Evolutionary conservation across 2,888 invertebrate genomes (phyloP).

Genomic region (Xanthorhoe spadicearia): DNA sequence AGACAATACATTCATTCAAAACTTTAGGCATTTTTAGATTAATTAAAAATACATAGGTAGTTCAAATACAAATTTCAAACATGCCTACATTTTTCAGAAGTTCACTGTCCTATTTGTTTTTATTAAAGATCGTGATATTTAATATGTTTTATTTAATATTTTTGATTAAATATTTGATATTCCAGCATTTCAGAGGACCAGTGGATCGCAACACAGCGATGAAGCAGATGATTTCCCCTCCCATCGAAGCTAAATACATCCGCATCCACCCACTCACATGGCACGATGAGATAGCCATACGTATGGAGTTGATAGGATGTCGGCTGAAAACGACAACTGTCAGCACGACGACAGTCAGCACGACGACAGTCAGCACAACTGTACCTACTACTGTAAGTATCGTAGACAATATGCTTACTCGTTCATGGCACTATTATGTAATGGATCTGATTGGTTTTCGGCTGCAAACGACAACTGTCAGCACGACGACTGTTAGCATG

Average conservation of each 20-base stretch:
- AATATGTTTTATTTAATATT: neutral
- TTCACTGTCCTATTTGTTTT: too few relatives aligned
- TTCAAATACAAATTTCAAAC: too few relatives aligned
- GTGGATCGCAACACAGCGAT: constrained; percentile 84
- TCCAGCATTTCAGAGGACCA: constrained; percentile 90
- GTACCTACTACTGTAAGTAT: constrained; percentile 37
- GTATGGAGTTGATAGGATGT: constrained; percentile 92
- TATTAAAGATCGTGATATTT: too few relatives aligned
- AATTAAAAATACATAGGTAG: too few relatives aligned
- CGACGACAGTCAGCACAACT: constrained; percentile 34
- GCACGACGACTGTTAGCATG: neutral
- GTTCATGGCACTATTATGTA: neutral
- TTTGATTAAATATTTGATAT: neutral
- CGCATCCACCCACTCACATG: constrained; percentile 90
- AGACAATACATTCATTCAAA: too few relatives aligned
- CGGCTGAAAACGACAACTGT: constrained; percentile 45
- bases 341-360: constrained; percentile 32
- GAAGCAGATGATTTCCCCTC: constrained; percentile 87
- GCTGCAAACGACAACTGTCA: neutral
- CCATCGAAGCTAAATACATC: constrained; percentile 90
- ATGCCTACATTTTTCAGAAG: too few relatives aligned
- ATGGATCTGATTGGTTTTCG: neutral
- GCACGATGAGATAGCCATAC: constrained; percentile 87
- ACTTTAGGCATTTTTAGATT: too few relatives aligned
- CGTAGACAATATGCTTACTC: neutral